phyloP scores from a whole-genome alignment of 2,797 vertebrate genomes.

The Rhinophrynus dorsalis region DNA sequence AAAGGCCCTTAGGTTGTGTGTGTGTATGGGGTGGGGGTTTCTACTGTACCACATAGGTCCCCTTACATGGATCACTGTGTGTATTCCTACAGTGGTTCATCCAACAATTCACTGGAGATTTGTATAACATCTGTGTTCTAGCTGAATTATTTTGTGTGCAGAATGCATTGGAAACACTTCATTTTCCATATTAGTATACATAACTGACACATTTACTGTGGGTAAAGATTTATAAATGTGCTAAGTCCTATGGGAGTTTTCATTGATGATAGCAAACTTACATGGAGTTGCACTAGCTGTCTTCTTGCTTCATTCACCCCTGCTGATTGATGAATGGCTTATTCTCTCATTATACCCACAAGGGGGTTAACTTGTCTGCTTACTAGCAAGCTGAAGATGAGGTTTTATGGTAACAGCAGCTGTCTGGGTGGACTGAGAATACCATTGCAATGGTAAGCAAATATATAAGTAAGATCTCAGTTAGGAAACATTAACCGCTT shows the following conservation, averaged over 20 bases:
- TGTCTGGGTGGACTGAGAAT: not conserved
- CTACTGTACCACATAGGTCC: too few relatives aligned
- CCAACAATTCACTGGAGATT: too few relatives aligned
- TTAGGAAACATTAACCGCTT: not conserved
- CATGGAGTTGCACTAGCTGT: not conserved
- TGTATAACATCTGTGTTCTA: too few relatives aligned
- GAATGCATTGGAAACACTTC: too few relatives aligned
- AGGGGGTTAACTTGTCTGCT: not conserved
- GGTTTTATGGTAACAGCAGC: not conserved
- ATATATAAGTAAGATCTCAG: not conserved
- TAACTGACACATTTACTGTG: too few relatives aligned
- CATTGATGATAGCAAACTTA: not conserved
- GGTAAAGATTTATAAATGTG: too few relatives aligned
- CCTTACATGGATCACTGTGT: too few relatives aligned
- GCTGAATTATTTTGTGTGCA: too few relatives aligned
- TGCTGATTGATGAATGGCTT: slow-evolving; percentile 29
- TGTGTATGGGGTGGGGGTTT: too few relatives aligned
- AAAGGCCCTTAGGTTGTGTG: too few relatives aligned
- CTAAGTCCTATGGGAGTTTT: not conserved
- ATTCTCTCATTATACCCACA: not conserved
- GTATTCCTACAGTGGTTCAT: too few relatives aligned
- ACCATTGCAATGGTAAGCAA: slow-evolving; percentile 2
- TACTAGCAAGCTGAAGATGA: not conserved
- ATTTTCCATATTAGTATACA: too few relatives aligned
- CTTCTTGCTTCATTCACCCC: not conserved